These are phyloP conservation scores for Mustelus asterias DNA, from an alignment of 2,113 vertebrate species.

Conservation along the genomic window DNA sequence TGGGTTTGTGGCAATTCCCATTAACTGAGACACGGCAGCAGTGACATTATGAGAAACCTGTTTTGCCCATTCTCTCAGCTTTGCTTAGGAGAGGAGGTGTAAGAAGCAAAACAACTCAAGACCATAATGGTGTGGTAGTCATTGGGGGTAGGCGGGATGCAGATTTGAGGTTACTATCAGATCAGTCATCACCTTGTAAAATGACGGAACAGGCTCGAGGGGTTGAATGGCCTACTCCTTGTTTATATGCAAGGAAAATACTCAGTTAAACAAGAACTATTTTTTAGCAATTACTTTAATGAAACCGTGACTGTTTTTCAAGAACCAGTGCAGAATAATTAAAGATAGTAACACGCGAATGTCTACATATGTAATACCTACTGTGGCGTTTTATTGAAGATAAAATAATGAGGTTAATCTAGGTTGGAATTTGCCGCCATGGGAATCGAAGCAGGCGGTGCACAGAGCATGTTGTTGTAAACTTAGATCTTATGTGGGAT, in stretches of 20 bases:
- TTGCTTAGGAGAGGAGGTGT: background rate
- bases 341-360: background rate
- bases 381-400: background rate
- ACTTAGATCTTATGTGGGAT: too few relatives aligned
- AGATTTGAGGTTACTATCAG: too few relatives aligned
- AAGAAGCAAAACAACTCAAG: too few relatives aligned
- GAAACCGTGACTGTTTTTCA: background rate
- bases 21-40: background rate
- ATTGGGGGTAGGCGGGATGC: too few relatives aligned
- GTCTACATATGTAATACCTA: background rate
- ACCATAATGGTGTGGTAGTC: background rate
- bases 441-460: too few relatives aligned
- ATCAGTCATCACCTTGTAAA: too few relatives aligned
- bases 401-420: background rate
- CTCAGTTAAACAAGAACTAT: background rate
- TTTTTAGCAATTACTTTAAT: background rate
- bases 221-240: too few relatives aligned
- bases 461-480: too few relatives aligned
- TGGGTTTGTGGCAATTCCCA: background rate
- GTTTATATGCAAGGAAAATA: background rate
- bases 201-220: too few relatives aligned
- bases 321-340: background rate
- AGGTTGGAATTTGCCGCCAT: too few relatives aligned
- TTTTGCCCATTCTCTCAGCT: background rate
- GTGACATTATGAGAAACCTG: background rate